A percentile compares a stretch with the other conserved stretches of the same genome.
These are phyloP conservation scores for Campoletis sonorensis DNA, from an alignment of 1,140 invertebrate genomes.

Conservation along the genomic window DNA sequence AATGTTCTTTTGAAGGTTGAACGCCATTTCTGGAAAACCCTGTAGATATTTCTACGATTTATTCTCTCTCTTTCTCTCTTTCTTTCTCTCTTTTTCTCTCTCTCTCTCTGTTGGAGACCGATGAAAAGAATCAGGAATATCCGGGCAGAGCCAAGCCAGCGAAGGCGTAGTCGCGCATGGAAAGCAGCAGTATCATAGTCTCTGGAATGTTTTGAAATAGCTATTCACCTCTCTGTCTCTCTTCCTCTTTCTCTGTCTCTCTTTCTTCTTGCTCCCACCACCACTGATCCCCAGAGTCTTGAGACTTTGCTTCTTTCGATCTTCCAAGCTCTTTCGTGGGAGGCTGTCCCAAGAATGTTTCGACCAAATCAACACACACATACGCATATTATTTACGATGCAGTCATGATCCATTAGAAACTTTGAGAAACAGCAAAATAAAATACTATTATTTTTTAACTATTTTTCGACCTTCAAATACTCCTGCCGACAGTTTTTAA, in stretches of 20 bases:
- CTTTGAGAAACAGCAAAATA: background rate
- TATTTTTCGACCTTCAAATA: no score
- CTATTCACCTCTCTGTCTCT: conserved; percentile 39
- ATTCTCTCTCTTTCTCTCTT: background rate
- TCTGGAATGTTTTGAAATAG: conserved; percentile 68
- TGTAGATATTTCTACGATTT: background rate
- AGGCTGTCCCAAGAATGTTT: background rate
- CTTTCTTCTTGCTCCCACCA: background rate
- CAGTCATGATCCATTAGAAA: background rate
- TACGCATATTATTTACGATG: background rate
- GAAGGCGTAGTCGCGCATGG: conserved; percentile 55
- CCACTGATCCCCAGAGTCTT: background rate
- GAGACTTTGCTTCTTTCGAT: conserved; percentile 9
- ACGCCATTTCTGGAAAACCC: no score
- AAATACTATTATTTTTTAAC: no score
- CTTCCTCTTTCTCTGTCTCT: conserved; percentile 25
- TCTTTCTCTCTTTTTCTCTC: conserved; percentile 7
- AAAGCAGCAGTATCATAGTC: conserved; percentile 68
- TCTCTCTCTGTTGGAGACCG: background rate
- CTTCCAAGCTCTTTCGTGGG: conserved; percentile 1
- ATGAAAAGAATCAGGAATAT: conserved; percentile 57
- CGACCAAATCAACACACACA: background rate
- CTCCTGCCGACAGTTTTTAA: no score
- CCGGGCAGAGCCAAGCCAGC: background rate
- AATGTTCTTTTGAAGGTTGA: background rate